Base-by-base conservation (phyloP, 2,113 vertebrate genomes). In the Erinaceus europaeus region DNA sequence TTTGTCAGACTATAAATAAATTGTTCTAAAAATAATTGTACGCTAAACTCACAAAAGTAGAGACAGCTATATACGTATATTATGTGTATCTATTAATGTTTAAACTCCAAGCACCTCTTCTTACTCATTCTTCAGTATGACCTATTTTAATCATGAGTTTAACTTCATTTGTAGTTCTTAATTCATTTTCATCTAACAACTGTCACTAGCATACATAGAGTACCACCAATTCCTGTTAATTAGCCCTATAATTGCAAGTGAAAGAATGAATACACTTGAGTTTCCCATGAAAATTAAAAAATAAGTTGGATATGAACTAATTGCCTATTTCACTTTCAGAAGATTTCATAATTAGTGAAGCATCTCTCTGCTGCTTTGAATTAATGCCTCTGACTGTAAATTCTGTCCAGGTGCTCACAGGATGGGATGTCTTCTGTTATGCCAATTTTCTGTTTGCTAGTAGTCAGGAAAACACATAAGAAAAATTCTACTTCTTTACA, bases 211-310 rank as follows among this genome's bases (percentile, higher is more conserved):
- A 72, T 74, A 84, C 71, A 65, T 38, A 94, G 81, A 91, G 89
- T 34, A 57, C 59, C 65, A 86, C 91, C 71, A 82, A 69, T 75
- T 90, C 25, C 74, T 82, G 78, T 84, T 93, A 94, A 92, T 87
- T 90, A 93, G 86, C 81, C 59, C 74, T 89, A 40, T 93, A 94
- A 93, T 94, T 89, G 61, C 89, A 85, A 89, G 77, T 67, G 53
- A 90, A 92, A 90, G 81, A 89, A 90, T 90, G 77, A 92, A 94
- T 85, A 85, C 71, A 89, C 84, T 94, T 90, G 89, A 93, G 92
- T 86, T 92, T 94, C 69, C 71, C 82, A 71, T 90, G 88, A 92
- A 93, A 94, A 92, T 87, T 91, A 57, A 72, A 89, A 94, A 95
- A 82, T 89, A 92, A 84, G 84, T 89, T 94, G 82, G 77, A 87